These are phyloP conservation scores for Sarcophaga caerulescens DNA, from an alignment of 2,888 invertebrate species.

Conservation along the genomic window DNA sequence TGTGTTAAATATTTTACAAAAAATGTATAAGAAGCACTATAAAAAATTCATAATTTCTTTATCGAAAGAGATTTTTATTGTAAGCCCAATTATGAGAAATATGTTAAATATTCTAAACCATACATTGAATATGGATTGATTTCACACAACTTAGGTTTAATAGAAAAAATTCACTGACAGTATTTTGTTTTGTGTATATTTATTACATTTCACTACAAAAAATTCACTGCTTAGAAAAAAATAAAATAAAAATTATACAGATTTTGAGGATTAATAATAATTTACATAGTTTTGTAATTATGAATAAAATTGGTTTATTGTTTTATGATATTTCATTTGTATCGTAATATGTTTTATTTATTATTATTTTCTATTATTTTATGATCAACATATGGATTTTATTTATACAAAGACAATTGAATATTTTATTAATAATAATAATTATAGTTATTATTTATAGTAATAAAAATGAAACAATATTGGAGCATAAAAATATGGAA, in stretches of 20 bases:
- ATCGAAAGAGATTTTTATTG: too few species aligned
- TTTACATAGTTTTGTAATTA: conserved; percentile 42
- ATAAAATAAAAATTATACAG: conserved; percentile 34
- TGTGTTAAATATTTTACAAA: too few species aligned
- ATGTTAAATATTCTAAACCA: too few species aligned
- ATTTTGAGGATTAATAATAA: conserved; percentile 33
- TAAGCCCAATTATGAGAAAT: too few species aligned
- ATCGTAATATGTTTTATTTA: conserved; percentile 9
- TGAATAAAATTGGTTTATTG: conserved; percentile 52
- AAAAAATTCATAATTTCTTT: too few species aligned
- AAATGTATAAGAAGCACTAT: too few species aligned
- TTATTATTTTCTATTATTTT: conserved; percentile 9
- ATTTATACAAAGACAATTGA: conserved; percentile 29
- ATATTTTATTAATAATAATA: conserved; percentile 29
- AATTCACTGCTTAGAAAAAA: conserved; percentile 42
- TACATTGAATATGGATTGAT: too few species aligned
- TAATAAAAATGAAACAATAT: not conserved
- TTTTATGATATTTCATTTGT: conserved; percentile 16
- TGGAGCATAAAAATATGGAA: not conserved
- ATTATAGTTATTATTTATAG: conserved; percentile 33
- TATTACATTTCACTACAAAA: conserved; percentile 62
- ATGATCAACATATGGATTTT: conserved; percentile 34
- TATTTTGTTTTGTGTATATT: conserved; percentile 58
- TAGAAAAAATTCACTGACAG: conserved; percentile 22
- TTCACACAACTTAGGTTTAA: not conserved